A percentile compares a stretch with the other conserved stretches of the same genome.
phyloP scores from a whole-genome alignment of 2,888 invertebrate genomes.

The Tribolium freemani region DNA sequence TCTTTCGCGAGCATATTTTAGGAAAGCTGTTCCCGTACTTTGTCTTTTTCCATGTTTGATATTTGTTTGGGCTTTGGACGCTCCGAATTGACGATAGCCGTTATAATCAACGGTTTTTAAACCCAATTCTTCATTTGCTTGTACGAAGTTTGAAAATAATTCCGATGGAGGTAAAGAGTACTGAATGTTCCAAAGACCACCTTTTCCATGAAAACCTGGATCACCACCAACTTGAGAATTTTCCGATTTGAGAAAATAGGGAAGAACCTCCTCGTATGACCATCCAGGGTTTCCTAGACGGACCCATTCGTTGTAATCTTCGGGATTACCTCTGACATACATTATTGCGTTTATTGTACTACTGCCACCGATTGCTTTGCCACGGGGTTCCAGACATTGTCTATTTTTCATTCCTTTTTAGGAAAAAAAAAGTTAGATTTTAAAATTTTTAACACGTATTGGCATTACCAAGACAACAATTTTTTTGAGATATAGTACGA shows the following conservation, averaged over 20 bases:
- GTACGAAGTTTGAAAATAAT: constrained; percentile 66
- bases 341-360: constrained; percentile 88
- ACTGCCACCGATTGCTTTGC: constrained; percentile 87
- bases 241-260: constrained; percentile 88
- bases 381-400: constrained; percentile 85
- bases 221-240: constrained; percentile 79
- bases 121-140: constrained; percentile 74
- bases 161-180: constrained; percentile 81
- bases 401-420: constrained; percentile 72
- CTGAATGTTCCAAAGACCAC: constrained; percentile 80
- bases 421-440: neutral
- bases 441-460: neutral
- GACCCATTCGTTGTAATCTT: constrained; percentile 89
- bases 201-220: constrained; percentile 75
- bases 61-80: constrained; percentile 75
- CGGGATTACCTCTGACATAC: constrained; percentile 83
- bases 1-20: constrained; percentile 70
- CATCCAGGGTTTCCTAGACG: constrained; percentile 83
- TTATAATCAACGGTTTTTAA: constrained; percentile 74
- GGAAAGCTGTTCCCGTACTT: constrained; percentile 74
- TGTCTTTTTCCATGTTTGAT: constrained; percentile 73
- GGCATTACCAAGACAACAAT: constrained; percentile 58
- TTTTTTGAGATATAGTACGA: constrained; percentile 46
- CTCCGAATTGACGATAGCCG: constrained; percentile 73
- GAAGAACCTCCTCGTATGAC: constrained; percentile 85